Percentiles rank a stretch among this genome's conserved stretches.
Evolutionary conservation across 2,797 vertebrate genomes (phyloP).

Genomic region (Lycodopsis pacificus): DNA sequence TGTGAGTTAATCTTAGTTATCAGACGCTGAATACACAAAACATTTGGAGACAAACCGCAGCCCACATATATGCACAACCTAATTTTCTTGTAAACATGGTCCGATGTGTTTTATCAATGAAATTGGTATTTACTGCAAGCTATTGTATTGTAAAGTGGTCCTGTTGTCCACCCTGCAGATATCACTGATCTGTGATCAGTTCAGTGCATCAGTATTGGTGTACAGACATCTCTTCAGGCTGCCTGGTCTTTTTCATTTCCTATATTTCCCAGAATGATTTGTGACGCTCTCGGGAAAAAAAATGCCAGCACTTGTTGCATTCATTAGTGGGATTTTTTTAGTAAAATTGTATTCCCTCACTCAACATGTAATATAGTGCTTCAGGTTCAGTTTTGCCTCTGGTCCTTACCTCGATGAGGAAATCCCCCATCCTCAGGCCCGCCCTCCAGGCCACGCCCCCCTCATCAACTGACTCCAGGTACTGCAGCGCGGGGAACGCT

Average conservation of each 20-base stretch:
- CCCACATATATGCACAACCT: neutral
- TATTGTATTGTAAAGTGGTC: neutral
- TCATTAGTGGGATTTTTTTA: neutral
- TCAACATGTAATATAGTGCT: neutral
- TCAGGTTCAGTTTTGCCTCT: neutral
- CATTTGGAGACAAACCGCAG: neutral
- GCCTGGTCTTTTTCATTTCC: neutral
- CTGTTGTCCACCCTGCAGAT: neutral
- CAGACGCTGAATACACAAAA: neutral
- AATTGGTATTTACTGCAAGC: conserved; percentile 2
- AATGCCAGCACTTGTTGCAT: neutral
- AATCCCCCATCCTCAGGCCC: conserved; percentile 94
- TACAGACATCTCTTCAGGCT: neutral
- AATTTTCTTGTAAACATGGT: neutral
- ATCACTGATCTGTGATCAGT: neutral
- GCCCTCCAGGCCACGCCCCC: conserved; percentile 94
- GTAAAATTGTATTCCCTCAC: neutral
- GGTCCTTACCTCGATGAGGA: conserved; percentile 91
- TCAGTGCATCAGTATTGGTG: neutral
- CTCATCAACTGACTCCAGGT: conserved; percentile 95
- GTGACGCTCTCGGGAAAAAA: conserved; percentile 11
- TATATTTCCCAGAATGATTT: neutral
- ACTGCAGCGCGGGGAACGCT: conserved; percentile 94
- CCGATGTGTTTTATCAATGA: neutral
- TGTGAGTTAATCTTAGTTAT: neutral